Percentiles rank a stretch among this genome's conserved stretches.
Evolutionary conservation across 2,888 invertebrate genomes (phyloP).

Genomic region (Cremastobaeus sp.): DNA sequence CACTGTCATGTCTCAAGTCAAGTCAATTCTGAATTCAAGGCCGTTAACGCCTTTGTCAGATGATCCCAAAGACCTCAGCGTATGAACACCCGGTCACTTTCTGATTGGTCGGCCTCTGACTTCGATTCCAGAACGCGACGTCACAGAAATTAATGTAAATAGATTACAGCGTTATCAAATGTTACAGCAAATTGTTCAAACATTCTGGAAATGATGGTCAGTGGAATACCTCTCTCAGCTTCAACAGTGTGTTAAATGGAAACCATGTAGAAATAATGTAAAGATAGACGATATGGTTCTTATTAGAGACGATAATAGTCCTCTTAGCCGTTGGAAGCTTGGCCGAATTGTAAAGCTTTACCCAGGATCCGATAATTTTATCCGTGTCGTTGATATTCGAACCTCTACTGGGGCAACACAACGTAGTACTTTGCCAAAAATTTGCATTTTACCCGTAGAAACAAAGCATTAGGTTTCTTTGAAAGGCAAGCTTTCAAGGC

Average conservation of each 20-base stretch:
- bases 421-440: too few relatives aligned
- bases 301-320: constrained; percentile 16
- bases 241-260: constrained; percentile 40
- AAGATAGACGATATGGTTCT: constrained; percentile 20
- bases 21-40: constrained; percentile 1
- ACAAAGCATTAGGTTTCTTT: too few relatives aligned
- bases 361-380: too few relatives aligned
- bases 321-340: constrained; percentile 22
- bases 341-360: too few relatives aligned
- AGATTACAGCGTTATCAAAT: constrained; percentile 43
- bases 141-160: constrained; percentile 17
- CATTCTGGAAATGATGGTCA: constrained; percentile 59
- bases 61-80: not conserved
- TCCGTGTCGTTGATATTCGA: too few relatives aligned
- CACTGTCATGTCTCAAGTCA: not conserved
- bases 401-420: too few relatives aligned
- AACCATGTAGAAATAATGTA: constrained; percentile 9
- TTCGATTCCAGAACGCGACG: constrained; percentile 24
- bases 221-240: constrained; percentile 41
- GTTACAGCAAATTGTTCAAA: constrained; percentile 34
- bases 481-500: too few relatives aligned
- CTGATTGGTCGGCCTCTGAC: constrained; percentile 1
- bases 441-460: too few relatives aligned
- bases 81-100: constrained; percentile 2
- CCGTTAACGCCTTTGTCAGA: not conserved